Percentiles rank a stretch among this genome's conserved stretches.
Conservation (phyloP, 2,797 vertebrate genomes). For the Valencia hispanica region DNA sequence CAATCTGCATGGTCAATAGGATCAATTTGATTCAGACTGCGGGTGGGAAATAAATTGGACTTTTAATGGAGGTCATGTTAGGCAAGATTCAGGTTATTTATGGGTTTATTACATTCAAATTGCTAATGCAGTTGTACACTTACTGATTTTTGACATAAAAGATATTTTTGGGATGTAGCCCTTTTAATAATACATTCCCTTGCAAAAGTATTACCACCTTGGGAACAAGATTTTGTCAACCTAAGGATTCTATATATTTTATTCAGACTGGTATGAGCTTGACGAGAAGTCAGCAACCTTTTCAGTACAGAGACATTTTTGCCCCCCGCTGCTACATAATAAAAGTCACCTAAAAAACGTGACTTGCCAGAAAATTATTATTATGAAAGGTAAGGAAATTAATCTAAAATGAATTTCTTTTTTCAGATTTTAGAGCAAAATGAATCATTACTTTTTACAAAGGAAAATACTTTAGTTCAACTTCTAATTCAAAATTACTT, state of each 20-base stretch:
- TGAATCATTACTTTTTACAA: no score
- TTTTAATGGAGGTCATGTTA: slow-evolving; percentile 61
- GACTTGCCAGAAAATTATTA: no score
- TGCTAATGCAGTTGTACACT: slow-evolving; percentile 20
- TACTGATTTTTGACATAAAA: slow-evolving; percentile 27
- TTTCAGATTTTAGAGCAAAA: no score
- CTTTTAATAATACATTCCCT: slow-evolving; percentile 19
- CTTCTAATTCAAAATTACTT: no score
- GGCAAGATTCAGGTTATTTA: slow-evolving; percentile 57
- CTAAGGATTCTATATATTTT: not conserved
- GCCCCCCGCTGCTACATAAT: no score
- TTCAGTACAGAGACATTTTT: no score
- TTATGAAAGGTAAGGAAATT: no score
- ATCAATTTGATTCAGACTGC: slow-evolving; percentile 62
- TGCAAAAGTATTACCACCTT: not conserved
- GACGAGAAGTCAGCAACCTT: no score
- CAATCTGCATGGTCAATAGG: slow-evolving; percentile 63
- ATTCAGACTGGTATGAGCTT: not conserved
- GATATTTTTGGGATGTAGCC: slow-evolving; percentile 19
- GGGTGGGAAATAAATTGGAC: slow-evolving; percentile 70
- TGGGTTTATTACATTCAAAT: slow-evolving; percentile 39
- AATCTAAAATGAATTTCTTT: no score
- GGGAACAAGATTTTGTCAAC: not conserved
- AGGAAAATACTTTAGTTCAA: no score
- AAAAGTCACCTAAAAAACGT: no score